Conservation (phyloP, 2,797 vertebrate genomes). For the Mastacembelus armatus region DNA sequence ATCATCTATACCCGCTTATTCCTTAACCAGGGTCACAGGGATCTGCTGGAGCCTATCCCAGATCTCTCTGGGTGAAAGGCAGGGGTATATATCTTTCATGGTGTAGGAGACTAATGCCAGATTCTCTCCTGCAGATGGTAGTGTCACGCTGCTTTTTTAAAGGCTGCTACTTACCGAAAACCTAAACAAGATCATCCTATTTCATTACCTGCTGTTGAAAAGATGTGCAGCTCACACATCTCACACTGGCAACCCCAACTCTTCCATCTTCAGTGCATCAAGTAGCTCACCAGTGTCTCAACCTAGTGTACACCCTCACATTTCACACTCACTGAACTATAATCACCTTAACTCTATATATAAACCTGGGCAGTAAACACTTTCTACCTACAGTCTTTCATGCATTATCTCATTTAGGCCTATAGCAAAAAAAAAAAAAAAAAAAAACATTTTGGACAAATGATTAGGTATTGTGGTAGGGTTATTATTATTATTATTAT, state of each 20-base stretch:
- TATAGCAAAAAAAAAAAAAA: too few relatives aligned
- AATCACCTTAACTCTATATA: conserved; percentile 9
- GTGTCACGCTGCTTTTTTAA: conserved; percentile 11
- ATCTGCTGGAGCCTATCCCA: too few relatives aligned
- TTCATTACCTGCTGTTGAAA: neutral
- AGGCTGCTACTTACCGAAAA: neutral
- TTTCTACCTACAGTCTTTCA: too few relatives aligned
- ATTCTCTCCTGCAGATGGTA: conserved; percentile 51
- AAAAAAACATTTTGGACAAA: neutral
- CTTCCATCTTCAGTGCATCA: conserved; percentile 1
- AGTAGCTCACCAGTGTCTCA: conserved; percentile 13
- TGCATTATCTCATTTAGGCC: neutral
- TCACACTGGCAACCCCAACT: neutral
- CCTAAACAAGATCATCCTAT: neutral
- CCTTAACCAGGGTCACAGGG: too few relatives aligned
- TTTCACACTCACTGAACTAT: conserved; percentile 22
- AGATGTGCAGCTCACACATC: neutral
- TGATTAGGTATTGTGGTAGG: neutral
- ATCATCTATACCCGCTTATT: too few relatives aligned
- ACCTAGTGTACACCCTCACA: neutral
- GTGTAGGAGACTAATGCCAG: conserved; percentile 9
- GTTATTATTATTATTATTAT: too few relatives aligned
- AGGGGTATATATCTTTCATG: too few relatives aligned
- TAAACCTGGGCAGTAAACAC: neutral
- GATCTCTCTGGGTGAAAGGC: too few relatives aligned